Base-by-base conservation (phyloP, 2,113 vertebrate genomes). In the Campylorhamphus procurvoides region DNA sequence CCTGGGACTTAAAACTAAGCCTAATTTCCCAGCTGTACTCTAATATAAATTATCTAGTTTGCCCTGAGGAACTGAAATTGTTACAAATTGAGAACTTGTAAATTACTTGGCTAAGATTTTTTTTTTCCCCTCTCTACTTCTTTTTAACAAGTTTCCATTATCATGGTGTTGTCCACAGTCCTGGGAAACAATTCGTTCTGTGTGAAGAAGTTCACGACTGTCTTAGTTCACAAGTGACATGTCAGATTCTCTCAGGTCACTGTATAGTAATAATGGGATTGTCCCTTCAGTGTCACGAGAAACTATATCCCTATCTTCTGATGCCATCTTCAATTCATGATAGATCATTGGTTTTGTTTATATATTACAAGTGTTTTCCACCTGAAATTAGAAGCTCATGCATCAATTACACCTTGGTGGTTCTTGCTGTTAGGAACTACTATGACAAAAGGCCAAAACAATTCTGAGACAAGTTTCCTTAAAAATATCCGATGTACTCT, bases 61-160 rank as follows among this genome's bases (percentile, higher is more conserved):
- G 13, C 55, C 49, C 28, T 78, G 29, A 42, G 60, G 42, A 84
- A 59, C 2, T 59, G 46, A 87, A 88, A 84, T 27, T 39, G 13
- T 50, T 86, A 20, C n/a, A 59, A 84, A 77, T 5, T 74, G 20
- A 92, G 37, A 85, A 47, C 23, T 84, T 42, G 13, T 44, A 24
- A 50, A 59, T 40, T 53, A 49, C 6, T 28, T 80, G 27, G 13
- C 31, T 64, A 44, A 50, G 37, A 37, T 37, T 37, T 42, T 55
- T 42, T 55, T 22, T 39, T 50, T 19, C 0, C 4, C 5, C 8
- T 47, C 6, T 17, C 23, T 27, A 3, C 5, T 2, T 17, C 14
- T 53, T 76, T 53, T 66, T 20, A 81, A 66, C 11, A 62, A 68
- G 15, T 90, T 89, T 74, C 35, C 6, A 3, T 83, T 71, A 15